phyloP scores from a whole-genome alignment of 30 jellyfish, hydroid and myxozoan species.

The Chrysaora quinquecirrha region DNA sequence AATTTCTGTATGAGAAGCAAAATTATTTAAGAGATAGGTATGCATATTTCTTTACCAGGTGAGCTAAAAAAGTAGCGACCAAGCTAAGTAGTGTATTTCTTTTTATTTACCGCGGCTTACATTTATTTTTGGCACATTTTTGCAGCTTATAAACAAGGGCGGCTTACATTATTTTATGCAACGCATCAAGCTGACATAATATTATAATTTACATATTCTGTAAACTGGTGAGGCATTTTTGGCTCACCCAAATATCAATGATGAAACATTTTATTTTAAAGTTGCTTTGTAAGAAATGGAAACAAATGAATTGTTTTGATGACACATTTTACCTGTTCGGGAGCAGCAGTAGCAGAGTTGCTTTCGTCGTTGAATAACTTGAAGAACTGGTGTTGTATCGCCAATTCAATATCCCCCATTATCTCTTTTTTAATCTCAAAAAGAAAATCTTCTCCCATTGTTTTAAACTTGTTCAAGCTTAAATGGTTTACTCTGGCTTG shows the following conservation, averaged over 20 bases:
- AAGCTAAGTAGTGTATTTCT: not conserved
- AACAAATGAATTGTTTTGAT: not conserved
- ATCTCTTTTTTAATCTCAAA: not conserved
- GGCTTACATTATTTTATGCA: not conserved
- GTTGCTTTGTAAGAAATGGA: too few species aligned
- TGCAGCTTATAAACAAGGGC: not conserved
- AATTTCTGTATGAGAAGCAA: not conserved
- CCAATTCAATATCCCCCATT: not conserved
- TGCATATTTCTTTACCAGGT: not conserved
- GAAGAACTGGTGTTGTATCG: conserved; percentile 1
- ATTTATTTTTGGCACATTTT: not conserved
- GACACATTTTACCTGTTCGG: not conserved
- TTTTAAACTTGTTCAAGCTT: not conserved
- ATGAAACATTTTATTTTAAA: too few species aligned
- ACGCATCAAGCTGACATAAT: not conserved
- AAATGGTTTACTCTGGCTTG: not conserved
- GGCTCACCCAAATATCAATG: not conserved
- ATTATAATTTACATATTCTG: not conserved
- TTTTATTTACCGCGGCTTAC: not conserved
- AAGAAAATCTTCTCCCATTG: conserved; percentile 1
- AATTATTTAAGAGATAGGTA: not conserved
- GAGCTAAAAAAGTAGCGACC: not conserved
- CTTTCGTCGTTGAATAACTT: not conserved
- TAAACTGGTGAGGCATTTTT: not conserved
- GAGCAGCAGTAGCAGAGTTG: conserved; percentile 1